phyloP scores from a whole-genome alignment of 2,113 vertebrate species.

The Plecotus auritus region DNA sequence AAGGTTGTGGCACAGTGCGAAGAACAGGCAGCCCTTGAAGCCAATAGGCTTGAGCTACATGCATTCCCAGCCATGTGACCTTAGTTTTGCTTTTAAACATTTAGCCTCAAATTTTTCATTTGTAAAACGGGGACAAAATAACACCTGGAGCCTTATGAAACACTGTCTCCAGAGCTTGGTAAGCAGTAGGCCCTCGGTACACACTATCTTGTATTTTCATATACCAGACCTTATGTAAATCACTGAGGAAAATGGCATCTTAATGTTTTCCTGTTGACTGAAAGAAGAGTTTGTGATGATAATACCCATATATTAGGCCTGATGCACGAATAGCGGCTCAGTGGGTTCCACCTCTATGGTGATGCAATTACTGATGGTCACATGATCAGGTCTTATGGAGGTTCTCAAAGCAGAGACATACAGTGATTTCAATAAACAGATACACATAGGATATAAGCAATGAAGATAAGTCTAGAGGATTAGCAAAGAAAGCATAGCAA shows the following conservation, averaged over 20 bases:
- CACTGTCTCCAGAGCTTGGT: neutral
- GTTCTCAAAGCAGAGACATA: neutral
- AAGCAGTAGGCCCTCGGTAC: neutral
- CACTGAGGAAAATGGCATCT: neutral
- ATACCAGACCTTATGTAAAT: neutral
- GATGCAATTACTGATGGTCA: neutral
- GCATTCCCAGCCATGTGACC: neutral
- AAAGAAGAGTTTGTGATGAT: neutral
- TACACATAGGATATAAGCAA: neutral
- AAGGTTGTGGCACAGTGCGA: neutral
- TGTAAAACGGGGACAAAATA: neutral
- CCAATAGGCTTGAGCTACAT: neutral
- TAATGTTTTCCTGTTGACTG: neutral
- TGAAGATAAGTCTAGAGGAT: neutral
- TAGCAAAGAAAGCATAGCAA: neutral
- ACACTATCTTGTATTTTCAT: neutral
- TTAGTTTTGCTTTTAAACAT: neutral
- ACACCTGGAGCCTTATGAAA: neutral
- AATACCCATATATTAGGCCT: neutral
- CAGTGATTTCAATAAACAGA: neutral
- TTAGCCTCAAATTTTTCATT: neutral
- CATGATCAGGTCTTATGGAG: neutral
- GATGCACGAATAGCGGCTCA: neutral
- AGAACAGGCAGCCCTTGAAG: neutral
- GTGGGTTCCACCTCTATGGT: neutral